Base-by-base conservation (phyloP, 2,888 invertebrate species). In the Heteromurus nitidus region DNA sequence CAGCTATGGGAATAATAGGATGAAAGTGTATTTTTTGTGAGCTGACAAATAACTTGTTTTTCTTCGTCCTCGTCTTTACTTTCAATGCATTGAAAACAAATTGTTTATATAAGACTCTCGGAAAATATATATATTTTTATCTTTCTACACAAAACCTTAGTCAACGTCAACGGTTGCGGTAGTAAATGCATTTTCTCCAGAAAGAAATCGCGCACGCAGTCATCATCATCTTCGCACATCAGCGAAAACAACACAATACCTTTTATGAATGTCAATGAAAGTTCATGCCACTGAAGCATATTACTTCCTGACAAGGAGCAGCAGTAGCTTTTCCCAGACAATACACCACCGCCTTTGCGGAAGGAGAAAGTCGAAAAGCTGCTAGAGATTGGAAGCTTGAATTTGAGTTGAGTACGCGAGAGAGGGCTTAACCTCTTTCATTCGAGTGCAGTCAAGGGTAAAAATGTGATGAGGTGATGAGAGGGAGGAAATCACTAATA, bases 401-500 rank as follows among this genome's bases (percentile, higher is more conserved):
- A 73, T 73, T 73, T 64, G n/a, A 74, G 64, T 73, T 28, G 0
- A 47, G 50, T 26, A 58, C 67, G 76, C 26, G 20, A 31, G 36
- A 20, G 44, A 58, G 58, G 76, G 75, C 62, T 77, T 77, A 77
- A 70, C 79, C 79, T 55, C 55, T 55, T 55, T 62, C 79, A 70
- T 64, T 70, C 53, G 64, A 70, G 79, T 79, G 79, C 79, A 79
- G 79, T 79, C 70, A 79, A 79, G 79, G 79, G 70, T 70, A 79
- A 79, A 70, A 70, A 79, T 79, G 79, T 79, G 79, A 79, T 79
- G 79, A 79, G 70, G 79, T 79, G 79, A 79, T 70, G 79, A 79
- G 79, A 70, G 70, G 79, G 79, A 79, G 79, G 79, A 79, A 79
- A 79, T 79, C 79, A 70, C 79, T 79, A 79, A 79, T 79, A 79